Evolutionary conservation across 1,140 invertebrate species (phyloP).

Genomic region (Drosophila albomicans): DNA sequence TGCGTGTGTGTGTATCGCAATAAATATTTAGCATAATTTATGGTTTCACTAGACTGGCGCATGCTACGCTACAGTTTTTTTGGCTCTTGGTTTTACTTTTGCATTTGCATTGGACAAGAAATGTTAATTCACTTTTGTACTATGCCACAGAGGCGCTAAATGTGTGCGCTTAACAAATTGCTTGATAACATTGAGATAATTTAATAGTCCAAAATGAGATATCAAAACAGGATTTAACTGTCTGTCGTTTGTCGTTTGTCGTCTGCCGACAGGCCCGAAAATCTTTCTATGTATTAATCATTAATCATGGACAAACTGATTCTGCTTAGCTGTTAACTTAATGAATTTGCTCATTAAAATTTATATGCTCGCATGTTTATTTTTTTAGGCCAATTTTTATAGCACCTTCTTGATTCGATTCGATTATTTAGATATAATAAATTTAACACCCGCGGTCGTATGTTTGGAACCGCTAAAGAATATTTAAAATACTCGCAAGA

Average conservation of each 20-base stretch:
- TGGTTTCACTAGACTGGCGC: conserved; percentile 52
- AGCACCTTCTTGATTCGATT: conserved; percentile 7
- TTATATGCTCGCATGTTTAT: background rate
- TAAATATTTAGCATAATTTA: conserved; percentile 77
- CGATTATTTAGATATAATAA: background rate
- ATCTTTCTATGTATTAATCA: conserved; percentile 8
- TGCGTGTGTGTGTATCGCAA: conserved; percentile 33
- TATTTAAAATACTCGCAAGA: conserved; percentile 6
- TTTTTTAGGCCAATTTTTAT: conserved; percentile 28
- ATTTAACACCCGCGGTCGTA: background rate
- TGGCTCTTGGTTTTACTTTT: conserved; percentile 37
- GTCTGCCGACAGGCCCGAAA: background rate
- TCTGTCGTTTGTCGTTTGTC: conserved; percentile 10
- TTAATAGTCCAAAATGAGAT: conserved; percentile 53
- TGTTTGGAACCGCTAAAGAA: background rate
- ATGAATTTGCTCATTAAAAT: conserved; percentile 26
- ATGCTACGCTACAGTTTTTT: conserved; percentile 39
- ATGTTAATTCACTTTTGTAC: conserved; percentile 20
- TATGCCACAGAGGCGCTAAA: conserved; percentile 57
- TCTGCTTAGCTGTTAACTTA: conserved; percentile 11
- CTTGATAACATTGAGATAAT: conserved; percentile 72
- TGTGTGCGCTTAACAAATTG: conserved; percentile 77
- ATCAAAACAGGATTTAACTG: conserved; percentile 66
- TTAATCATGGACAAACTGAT: background rate
- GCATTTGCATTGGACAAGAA: conserved; percentile 6